These are phyloP conservation scores for Eugnorisma glareosa DNA, from an alignment of 2,888 invertebrate species.

Conservation along the genomic window DNA sequence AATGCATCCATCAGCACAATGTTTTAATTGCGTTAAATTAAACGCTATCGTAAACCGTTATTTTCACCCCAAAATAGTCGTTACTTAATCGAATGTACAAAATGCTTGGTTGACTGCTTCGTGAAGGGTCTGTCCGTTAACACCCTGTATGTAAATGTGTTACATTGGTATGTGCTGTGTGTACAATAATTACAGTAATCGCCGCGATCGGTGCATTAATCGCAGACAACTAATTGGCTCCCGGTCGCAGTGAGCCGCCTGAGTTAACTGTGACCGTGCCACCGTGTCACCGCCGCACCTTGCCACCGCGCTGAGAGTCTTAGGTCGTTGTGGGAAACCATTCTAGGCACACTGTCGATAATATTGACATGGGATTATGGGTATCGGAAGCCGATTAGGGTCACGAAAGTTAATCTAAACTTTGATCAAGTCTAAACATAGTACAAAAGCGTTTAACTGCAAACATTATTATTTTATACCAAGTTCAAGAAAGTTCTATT, in stretches of 20 bases:
- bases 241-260: neutral
- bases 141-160: neutral
- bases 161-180: conserved; percentile 16
- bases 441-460: neutral
- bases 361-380: neutral
- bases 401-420: neutral
- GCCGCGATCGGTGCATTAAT: conserved; percentile 35
- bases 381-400: neutral
- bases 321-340: conserved; percentile 4
- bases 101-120: neutral
- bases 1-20: neutral
- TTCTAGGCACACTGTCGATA: neutral
- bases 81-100: neutral
- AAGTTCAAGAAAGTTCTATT: neutral
- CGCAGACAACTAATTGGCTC: conserved; percentile 34
- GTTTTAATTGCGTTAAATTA: neutral
- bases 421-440: neutral
- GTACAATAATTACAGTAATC: conserved; percentile 36
- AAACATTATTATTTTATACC: conserved; percentile 4
- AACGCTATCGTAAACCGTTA: neutral
- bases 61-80: neutral
- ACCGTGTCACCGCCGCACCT: neutral
- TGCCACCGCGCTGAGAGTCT: neutral
- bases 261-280: neutral
- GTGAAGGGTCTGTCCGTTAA: neutral